Conservation (phyloP, 1,140 invertebrate genomes). For the Sarcophaga peregrina region DNA sequence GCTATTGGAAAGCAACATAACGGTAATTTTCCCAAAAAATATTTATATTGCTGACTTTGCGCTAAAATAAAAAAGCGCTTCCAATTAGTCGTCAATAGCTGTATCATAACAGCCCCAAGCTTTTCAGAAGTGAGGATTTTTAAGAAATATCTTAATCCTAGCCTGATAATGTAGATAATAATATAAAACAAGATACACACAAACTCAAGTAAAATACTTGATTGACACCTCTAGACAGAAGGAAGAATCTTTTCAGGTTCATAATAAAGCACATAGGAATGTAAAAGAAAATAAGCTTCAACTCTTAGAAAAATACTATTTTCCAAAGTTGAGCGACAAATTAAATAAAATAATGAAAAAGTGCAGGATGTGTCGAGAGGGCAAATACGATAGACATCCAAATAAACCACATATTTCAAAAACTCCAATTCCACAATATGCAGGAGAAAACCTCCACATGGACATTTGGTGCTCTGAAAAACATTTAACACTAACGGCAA, state of each 20-base stretch:
- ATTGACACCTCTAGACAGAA: too few species aligned
- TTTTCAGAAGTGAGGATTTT: too few species aligned
- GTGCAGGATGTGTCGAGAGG: neutral
- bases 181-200: neutral
- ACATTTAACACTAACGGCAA: neutral
- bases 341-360: neutral
- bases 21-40: too few species aligned
- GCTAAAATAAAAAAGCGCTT: too few species aligned
- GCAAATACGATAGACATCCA: neutral
- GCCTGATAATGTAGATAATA: slow-evolving; percentile 20
- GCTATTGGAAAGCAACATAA: too few species aligned
- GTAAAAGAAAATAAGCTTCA: neutral
- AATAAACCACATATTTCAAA: neutral
- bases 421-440: slow-evolving; percentile 36
- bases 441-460: neutral
- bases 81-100: too few species aligned
- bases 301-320: neutral
- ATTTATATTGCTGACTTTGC: too few species aligned
- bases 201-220: too few species aligned
- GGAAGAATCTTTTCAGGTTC: too few species aligned
- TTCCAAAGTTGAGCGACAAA: neutral
- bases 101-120: too few species aligned
- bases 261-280: too few species aligned
- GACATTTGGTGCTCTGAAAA: neutral
- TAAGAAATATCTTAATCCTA: slow-evolving; percentile 24